Base-by-base conservation (phyloP, 2,113 vertebrate species). In the Nematolebias whitei region DNA sequence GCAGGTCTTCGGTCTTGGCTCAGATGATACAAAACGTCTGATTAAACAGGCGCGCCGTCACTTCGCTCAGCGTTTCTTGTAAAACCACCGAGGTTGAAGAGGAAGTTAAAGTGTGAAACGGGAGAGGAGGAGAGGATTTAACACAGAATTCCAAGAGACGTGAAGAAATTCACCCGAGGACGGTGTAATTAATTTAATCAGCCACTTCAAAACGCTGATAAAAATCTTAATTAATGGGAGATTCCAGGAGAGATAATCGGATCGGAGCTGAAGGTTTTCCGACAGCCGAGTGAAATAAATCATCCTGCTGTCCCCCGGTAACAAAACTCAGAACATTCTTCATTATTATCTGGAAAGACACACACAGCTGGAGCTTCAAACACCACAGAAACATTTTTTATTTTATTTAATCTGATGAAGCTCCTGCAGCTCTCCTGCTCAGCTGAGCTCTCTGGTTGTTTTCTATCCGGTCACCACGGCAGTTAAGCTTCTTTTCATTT, bases 181-280 rank as follows among this genome's bases (percentile, higher is more conserved):
- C 59, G 55, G 55, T 5, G 12, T 40, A 58, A 65, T 71, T 66
- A 69, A 63, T 66, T 67, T 24, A 81, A 76, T 75, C 71, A 70
- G 60, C 24, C 41, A 44, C 44, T 51, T 40, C 38, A 18, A 65
- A 57, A 57, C 0, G n/a, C 65, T 59, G 68, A 71, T 74, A 48
- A 23, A 57, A 13, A 71, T 78, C 78, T 59, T 40, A 67, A 48
- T 74, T 71, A 80, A 49, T 3, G 16, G 19, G n/a, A 63, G 57
- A 68, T 44, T 26, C n/a, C 24, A 51, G 38, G 49, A 35, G 49
- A 35, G 47, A 22, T 20, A 20, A 40, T 2, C 22, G 8, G 12
- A 19, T 24, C 5, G 44, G 57, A 40, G 23, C 45, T 56, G 32
- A 40, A 56, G 14, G 44, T 57, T 57, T 35, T 41, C 40, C 35